These are phyloP conservation scores for Sinhomidia bicolor DNA, from an alignment of 2,888 invertebrate genomes.

Conservation along the genomic window DNA sequence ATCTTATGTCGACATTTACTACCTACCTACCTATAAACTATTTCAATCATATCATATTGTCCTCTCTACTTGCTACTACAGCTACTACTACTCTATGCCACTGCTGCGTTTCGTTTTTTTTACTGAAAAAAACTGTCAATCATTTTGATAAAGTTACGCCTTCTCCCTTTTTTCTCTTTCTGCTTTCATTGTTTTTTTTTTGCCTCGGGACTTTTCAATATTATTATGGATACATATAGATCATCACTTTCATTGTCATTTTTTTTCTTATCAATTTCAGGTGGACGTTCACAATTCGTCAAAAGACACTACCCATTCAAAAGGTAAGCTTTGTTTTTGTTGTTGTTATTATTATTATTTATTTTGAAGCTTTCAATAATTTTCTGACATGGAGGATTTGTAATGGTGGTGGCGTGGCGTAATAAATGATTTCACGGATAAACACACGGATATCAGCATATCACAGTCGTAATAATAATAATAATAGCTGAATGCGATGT, in stretches of 20 bases:
- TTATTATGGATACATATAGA: background rate
- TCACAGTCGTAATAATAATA: too few species aligned
- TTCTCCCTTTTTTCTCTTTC: slow-evolving; percentile 8
- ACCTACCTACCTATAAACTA: too few species aligned
- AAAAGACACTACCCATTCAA: slow-evolving; percentile 86
- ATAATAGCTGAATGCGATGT: too few species aligned
- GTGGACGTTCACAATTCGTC: slow-evolving; percentile 92
- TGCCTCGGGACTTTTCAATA: background rate
- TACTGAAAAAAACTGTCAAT: slow-evolving; percentile 60
- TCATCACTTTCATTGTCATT: slow-evolving; percentile 9
- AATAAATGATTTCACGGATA: background rate
- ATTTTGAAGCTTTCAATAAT: slow-evolving; percentile 6
- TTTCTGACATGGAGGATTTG: background rate
- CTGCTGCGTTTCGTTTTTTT: slow-evolving; percentile 42
- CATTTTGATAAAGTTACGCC: slow-evolving; percentile 68
- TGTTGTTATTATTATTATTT: background rate
- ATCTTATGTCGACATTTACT: slow-evolving; percentile 59
- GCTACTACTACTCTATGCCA: background rate
- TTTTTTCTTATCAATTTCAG: slow-evolving; percentile 81
- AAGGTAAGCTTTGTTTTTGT: slow-evolving; percentile 83
- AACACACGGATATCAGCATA: slow-evolving; percentile 13
- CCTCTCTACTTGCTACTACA: too few species aligned
- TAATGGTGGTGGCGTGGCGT: background rate
- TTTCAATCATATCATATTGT: background rate
- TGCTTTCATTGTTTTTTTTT: background rate